A percentile compares a stretch with the other conserved stretches of the same genome.
These are phyloP conservation scores for Acleris cristana DNA, from an alignment of 2,888 invertebrate genomes.

Conservation along the genomic window DNA sequence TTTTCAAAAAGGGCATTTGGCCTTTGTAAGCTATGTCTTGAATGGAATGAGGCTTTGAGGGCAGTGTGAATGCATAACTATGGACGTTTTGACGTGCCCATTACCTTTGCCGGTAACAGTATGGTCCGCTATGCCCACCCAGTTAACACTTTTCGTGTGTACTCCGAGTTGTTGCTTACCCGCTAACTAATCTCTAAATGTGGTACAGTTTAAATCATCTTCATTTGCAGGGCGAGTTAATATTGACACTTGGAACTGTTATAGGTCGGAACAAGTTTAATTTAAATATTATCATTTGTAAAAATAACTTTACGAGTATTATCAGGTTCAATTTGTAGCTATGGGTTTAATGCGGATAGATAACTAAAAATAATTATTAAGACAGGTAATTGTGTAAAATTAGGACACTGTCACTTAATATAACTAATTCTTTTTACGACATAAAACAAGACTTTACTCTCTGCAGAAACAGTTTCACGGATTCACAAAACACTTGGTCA, in stretches of 20 bases:
- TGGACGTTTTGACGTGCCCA: conserved; percentile 3
- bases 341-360: no score
- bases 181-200: conserved; percentile 27
- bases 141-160: conserved; percentile 32
- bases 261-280: no score
- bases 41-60: conserved; percentile 26
- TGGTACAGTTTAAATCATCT: conserved; percentile 18
- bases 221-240: conserved; percentile 18
- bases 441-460: no score
- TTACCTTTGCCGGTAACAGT: conserved; percentile 30
- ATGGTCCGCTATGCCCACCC: conserved; percentile 31
- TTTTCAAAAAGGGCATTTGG: conserved; percentile 16
- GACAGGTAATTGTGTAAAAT: no score
- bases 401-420: no score
- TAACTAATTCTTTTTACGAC: no score
- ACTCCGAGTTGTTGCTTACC: conserved; percentile 24
- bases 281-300: no score
- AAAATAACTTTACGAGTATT: no score
- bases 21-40: neutral
- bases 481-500: no score
- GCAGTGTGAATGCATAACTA: conserved; percentile 14
- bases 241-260: neutral
- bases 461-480: no score
- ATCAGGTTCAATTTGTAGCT: no score
- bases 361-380: no score